These are phyloP conservation scores for Luperina nickerlii DNA, from an alignment of 2,888 invertebrate genomes.

Conservation along the genomic window DNA sequence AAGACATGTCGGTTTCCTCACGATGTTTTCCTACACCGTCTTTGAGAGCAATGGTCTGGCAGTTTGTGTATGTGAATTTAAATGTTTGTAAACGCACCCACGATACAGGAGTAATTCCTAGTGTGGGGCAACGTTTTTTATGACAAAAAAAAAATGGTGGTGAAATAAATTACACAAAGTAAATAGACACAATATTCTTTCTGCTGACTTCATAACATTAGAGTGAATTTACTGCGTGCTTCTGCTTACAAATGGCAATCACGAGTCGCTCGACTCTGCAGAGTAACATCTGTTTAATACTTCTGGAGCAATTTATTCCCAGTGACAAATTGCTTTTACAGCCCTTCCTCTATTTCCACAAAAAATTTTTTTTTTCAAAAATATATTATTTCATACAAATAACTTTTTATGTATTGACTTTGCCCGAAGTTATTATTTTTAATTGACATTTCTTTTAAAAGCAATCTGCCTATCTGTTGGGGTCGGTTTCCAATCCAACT, in stretches of 20 bases:
- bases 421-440: neutral
- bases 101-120: no score
- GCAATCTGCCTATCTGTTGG: neutral
- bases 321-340: constrained; percentile 67
- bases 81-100: no score
- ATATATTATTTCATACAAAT: neutral
- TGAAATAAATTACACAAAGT: no score
- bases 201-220: constrained; percentile 44
- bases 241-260: constrained; percentile 68
- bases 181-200: constrained; percentile 14
- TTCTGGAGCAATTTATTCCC: constrained; percentile 69
- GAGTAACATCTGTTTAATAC: constrained; percentile 74
- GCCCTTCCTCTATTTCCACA: constrained; percentile 31
- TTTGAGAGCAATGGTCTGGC: no score
- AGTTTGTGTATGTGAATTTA: no score
- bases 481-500: neutral
- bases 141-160: no score
- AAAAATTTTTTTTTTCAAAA: neutral
- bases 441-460: neutral
- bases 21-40: no score
- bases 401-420: neutral
- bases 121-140: no score
- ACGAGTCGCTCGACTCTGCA: constrained; percentile 51
- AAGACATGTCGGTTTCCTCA: no score
- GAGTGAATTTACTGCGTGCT: constrained; percentile 53